Conservation (phyloP, 1,140 invertebrate genomes). For the Hylyphantes graminicola region DNA sequence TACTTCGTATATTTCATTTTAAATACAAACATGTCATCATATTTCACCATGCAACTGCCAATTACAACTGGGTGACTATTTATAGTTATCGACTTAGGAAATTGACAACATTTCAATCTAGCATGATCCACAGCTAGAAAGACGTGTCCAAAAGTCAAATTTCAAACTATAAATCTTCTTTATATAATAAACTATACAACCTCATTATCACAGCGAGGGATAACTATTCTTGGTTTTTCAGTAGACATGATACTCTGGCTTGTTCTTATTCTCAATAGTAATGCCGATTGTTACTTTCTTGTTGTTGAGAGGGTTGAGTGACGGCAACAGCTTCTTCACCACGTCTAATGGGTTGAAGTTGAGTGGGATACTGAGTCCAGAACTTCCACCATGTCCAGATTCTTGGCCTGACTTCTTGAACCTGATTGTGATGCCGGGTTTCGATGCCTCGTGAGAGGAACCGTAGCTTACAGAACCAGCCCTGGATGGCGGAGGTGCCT, state of each 20-base stretch:
- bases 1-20: too few species aligned
- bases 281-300: conserved; percentile 57
- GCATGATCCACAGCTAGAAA: too few species aligned
- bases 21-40: too few species aligned
- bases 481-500: conserved; percentile 23
- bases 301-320: conserved; percentile 47
- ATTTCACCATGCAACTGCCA: too few species aligned
- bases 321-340: conserved; percentile 38
- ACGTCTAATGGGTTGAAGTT: conserved; percentile 49
- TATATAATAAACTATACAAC: too few species aligned
- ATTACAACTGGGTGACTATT: too few species aligned
- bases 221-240: background rate
- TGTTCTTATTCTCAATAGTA: conserved; percentile 52
- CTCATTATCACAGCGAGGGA: conserved; percentile 23
- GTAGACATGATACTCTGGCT: conserved; percentile 31
- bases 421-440: conserved; percentile 44
- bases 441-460: conserved; percentile 1
- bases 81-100: too few species aligned
- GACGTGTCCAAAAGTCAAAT: too few species aligned
- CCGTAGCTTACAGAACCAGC: conserved; percentile 30
- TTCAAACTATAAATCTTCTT: background rate
- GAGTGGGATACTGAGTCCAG: conserved; percentile 38
- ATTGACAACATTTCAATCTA: too few species aligned
- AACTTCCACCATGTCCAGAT: background rate
- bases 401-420: conserved; percentile 21